Conservation (phyloP, 2,797 vertebrate genomes). For the Acanthurus lineatus region DNA sequence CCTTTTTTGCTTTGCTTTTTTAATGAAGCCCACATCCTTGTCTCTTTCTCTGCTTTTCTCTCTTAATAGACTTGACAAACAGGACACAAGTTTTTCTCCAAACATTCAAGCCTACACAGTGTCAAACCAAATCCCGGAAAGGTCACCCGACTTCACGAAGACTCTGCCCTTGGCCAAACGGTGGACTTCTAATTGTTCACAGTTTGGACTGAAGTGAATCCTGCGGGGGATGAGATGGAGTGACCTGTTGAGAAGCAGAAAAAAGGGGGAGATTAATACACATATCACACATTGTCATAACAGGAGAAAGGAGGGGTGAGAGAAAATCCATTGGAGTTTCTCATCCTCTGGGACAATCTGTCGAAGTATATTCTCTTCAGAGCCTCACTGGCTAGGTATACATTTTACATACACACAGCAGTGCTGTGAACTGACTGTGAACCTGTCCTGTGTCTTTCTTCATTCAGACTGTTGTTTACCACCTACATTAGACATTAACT, state of each 20-base stretch:
- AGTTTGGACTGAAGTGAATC: constrained; percentile 38
- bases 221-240: constrained; percentile 26
- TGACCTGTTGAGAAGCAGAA: constrained; percentile 47
- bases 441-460: constrained; percentile 53
- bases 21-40: constrained; percentile 4
- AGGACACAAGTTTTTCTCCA: constrained; percentile 16
- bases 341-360: constrained; percentile 64
- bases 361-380: constrained; percentile 47
- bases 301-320: constrained; percentile 3
- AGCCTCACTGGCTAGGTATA: constrained; percentile 42
- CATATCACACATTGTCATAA: constrained; percentile 57
- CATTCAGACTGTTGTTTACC: constrained; percentile 38
- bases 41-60: constrained; percentile 16
- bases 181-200: constrained; percentile 40
- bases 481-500: constrained; percentile 52
- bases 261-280: constrained; percentile 26
- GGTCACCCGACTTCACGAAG: constrained; percentile 11
- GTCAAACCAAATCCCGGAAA: constrained; percentile 19
- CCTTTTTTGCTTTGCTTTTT: background rate
- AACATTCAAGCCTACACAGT: constrained; percentile 18
- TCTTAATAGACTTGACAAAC: constrained; percentile 50
- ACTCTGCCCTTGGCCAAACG: constrained; percentile 9
- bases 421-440: constrained; percentile 72
- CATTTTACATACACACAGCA: constrained; percentile 55
- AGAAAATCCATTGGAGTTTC: constrained; percentile 57